phyloP scores from a whole-genome alignment of 1,140 invertebrate species.

The Platyscapa corneri region DNA sequence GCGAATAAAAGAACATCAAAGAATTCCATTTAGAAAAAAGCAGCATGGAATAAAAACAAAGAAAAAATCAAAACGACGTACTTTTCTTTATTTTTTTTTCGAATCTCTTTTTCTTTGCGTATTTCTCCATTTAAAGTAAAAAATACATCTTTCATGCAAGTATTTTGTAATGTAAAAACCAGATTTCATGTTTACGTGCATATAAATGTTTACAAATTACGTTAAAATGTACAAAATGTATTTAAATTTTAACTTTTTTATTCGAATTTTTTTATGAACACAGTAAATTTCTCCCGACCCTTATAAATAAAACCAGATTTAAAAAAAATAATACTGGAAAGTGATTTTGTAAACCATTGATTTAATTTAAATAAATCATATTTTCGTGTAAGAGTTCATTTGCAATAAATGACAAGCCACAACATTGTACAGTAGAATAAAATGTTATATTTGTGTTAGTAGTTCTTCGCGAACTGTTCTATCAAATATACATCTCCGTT shows the following conservation, averaged over 20 bases:
- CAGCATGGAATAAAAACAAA: not conserved
- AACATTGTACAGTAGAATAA: not conserved
- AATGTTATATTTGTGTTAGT: not conserved
- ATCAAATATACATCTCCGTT: not conserved
- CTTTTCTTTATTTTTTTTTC: conserved; percentile 5
- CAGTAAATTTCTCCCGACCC: no score
- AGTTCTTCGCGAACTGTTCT: not conserved
- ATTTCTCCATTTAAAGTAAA: not conserved
- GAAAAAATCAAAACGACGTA: not conserved
- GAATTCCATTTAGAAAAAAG: conserved; percentile 30
- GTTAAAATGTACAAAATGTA: no score
- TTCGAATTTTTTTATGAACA: no score
- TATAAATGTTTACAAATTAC: no score
- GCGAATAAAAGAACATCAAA: conserved; percentile 10
- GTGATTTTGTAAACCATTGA: not conserved
- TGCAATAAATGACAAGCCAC: not conserved
- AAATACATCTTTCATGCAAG: not conserved
- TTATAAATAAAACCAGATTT: no score
- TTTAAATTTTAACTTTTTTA: no score
- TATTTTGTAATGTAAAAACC: not conserved
- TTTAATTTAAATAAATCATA: not conserved
- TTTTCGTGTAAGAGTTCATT: not conserved
- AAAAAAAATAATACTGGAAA: not conserved
- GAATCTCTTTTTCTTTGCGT: not conserved
- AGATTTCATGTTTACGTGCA: no score